Evolutionary conservation across 2,888 invertebrate genomes (phyloP).

Genomic region (Drosophila pseudotakahashii): DNA sequence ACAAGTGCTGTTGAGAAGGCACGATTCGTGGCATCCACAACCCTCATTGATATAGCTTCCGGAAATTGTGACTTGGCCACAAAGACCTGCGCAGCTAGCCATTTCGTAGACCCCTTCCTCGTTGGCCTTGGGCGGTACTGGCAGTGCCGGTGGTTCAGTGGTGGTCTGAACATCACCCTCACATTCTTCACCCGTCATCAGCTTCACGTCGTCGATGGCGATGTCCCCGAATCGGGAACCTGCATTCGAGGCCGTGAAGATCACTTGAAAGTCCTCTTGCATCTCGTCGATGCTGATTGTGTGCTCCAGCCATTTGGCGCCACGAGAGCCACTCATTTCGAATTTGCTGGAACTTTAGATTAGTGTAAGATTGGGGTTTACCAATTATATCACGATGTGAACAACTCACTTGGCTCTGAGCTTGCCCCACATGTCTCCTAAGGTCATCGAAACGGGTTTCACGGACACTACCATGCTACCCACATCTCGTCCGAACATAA

Average conservation of each 20-base stretch:
- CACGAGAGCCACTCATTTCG: slow-evolving; percentile 88
- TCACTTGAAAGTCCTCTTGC: slow-evolving; percentile 87
- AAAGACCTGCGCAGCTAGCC: background rate
- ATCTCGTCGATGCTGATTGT: slow-evolving; percentile 84
- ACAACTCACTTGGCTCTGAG: slow-evolving; percentile 30
- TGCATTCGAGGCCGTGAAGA: slow-evolving; percentile 91
- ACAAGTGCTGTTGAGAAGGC: background rate
- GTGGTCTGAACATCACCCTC: slow-evolving; percentile 25
- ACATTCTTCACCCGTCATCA: slow-evolving; percentile 85
- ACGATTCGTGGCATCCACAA: background rate
- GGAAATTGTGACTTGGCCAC: background rate
- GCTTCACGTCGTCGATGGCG: slow-evolving; percentile 91
- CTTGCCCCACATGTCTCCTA: slow-evolving; percentile 49
- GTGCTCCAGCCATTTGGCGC: slow-evolving; percentile 88
- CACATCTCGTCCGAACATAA: slow-evolving; percentile 90
- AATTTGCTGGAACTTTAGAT: slow-evolving; percentile 85
- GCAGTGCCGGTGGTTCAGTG: slow-evolving; percentile 27
- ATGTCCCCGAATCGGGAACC: slow-evolving; percentile 89
- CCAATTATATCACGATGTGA: no score
- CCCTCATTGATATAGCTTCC: background rate
- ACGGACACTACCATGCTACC: slow-evolving; percentile 86
- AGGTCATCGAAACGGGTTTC: slow-evolving; percentile 82
- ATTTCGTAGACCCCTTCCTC: background rate
- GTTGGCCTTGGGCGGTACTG: slow-evolving; percentile 30
- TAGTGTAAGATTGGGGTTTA: no score